Evolutionary conservation across 2,797 vertebrate genomes (phyloP).

Genomic region (Thunnus albacares): DNA sequence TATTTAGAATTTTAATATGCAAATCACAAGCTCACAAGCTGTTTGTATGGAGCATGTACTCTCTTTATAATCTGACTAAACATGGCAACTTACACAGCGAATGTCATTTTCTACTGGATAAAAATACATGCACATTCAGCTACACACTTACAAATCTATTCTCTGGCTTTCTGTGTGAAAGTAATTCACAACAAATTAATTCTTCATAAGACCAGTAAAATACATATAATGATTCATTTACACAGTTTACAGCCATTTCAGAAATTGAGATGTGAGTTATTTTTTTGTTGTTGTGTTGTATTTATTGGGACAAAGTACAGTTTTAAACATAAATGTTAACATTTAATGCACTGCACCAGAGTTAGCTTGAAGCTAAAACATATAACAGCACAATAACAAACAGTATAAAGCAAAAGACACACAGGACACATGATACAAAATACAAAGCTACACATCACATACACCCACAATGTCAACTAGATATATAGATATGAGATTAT

Average conservation of each 20-base stretch:
- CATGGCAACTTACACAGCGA: neutral
- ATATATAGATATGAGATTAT: too few species aligned
- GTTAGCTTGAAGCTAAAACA: too few species aligned
- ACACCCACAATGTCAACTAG: too few species aligned
- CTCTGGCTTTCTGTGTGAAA: neutral
- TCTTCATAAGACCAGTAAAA: neutral
- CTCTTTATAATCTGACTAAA: neutral
- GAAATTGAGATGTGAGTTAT: neutral
- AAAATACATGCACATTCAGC: constrained; percentile 4
- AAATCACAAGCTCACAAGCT: neutral
- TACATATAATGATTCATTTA: neutral
- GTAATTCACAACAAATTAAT: neutral
- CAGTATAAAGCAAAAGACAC: too few species aligned
- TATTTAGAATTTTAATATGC: constrained; percentile 21
- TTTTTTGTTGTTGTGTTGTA: too few species aligned
- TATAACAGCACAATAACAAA: too few species aligned
- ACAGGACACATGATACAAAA: too few species aligned
- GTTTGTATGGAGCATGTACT: neutral
- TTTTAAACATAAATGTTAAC: too few species aligned
- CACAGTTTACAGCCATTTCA: neutral
- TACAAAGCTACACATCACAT: too few species aligned
- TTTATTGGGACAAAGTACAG: too few species aligned
- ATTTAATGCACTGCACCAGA: too few species aligned
- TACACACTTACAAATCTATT: neutral
- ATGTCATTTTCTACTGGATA: neutral